Conservation (phyloP, 1,140 invertebrate genomes). For the Pissodes strobi region DNA sequence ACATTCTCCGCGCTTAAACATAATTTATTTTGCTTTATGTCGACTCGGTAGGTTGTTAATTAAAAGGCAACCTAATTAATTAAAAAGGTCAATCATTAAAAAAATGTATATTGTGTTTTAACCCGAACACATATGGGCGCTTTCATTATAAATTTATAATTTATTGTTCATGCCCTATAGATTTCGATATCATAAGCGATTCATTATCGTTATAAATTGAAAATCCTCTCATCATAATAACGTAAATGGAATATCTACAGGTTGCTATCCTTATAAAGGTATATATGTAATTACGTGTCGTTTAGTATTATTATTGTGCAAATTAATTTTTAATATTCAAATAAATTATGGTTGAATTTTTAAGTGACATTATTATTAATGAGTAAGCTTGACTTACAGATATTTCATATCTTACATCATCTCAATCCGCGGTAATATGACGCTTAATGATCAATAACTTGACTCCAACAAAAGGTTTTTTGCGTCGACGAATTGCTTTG, state of each 20-base stretch:
- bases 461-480: too few species aligned
- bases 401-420: too few species aligned
- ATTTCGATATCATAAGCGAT: not conserved
- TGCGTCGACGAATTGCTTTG: too few species aligned
- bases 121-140: conserved; percentile 6
- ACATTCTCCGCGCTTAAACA: not conserved
- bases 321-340: too few species aligned
- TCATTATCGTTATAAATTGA: conserved; percentile 7
- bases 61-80: conserved; percentile 9
- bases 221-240: not conserved
- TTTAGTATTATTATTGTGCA: too few species aligned
- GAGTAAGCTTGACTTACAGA: too few species aligned
- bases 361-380: too few species aligned
- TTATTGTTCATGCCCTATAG: not conserved
- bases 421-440: too few species aligned
- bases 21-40: conserved; percentile 4
- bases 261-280: not conserved
- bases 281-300: not conserved
- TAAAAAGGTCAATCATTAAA: conserved; percentile 12
- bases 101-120: not conserved
- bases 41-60: conserved; percentile 9
- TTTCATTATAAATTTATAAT: conserved; percentile 4
- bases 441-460: too few species aligned
- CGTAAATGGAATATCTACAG: conserved; percentile 1
- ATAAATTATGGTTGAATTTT: too few species aligned